Conservation (phyloP, 2,888 invertebrate genomes). For the Agrotis ipsilon region DNA sequence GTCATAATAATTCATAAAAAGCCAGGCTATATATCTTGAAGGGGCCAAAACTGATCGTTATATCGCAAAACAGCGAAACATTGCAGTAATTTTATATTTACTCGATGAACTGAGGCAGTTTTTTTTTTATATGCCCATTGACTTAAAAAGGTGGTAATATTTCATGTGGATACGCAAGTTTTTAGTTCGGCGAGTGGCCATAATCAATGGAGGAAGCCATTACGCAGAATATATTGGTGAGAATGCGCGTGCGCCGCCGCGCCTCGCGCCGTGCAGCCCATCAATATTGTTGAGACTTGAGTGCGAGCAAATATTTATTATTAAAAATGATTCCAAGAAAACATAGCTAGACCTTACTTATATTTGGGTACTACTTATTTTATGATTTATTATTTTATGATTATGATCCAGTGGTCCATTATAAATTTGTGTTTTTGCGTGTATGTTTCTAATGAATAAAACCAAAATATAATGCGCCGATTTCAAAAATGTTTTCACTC, state of each 20-base stretch:
- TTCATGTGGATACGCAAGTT: slow-evolving; percentile 57
- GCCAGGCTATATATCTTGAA: slow-evolving; percentile 31
- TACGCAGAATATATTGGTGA: slow-evolving; percentile 54
- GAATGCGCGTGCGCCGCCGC: slow-evolving; percentile 28
- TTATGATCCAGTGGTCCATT: too few species aligned
- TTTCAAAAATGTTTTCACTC: too few species aligned
- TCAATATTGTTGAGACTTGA: slow-evolving; percentile 44
- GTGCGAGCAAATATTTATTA: slow-evolving; percentile 35
- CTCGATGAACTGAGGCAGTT: slow-evolving; percentile 24
- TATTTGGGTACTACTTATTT: too few species aligned
- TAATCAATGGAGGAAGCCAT: slow-evolving; percentile 67
- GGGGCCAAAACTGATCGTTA: slow-evolving; percentile 51
- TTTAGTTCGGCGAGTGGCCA: slow-evolving; percentile 57
- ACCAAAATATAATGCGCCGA: too few species aligned
- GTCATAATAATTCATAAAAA: slow-evolving; percentile 60
- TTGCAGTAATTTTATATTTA: slow-evolving; percentile 53
- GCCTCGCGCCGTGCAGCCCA: slow-evolving; percentile 13
- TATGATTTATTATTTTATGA: too few species aligned
- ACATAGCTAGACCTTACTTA: background rate
- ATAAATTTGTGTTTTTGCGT: too few species aligned
- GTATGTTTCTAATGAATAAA: too few species aligned
- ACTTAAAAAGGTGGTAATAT: slow-evolving; percentile 64
- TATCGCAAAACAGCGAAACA: slow-evolving; percentile 42
- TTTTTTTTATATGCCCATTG: slow-evolving; percentile 59
- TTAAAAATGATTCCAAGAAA: slow-evolving; percentile 6